These are phyloP conservation scores for Lepidocolaptes lacrymiger DNA, from an alignment of 2,797 vertebrate genomes.

Conservation along the genomic window DNA sequence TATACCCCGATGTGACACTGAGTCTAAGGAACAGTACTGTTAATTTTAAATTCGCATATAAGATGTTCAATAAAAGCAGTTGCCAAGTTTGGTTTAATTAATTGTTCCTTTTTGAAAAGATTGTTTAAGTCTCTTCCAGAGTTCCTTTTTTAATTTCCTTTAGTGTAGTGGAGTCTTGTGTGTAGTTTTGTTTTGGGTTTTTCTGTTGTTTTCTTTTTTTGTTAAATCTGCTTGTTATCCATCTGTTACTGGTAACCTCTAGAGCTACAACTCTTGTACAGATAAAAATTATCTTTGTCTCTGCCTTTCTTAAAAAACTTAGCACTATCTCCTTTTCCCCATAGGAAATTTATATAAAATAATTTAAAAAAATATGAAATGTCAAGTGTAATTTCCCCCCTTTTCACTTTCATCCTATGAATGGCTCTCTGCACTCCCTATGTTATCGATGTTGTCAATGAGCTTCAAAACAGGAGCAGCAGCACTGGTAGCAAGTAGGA, in stretches of 20 bases:
- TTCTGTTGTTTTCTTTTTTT: neutral
- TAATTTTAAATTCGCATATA: neutral
- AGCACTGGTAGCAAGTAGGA: neutral
- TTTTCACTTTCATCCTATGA: neutral
- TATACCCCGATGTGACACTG: neutral
- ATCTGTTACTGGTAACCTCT: neutral
- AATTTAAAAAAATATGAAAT: rapidly evolving
- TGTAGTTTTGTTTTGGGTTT: neutral
- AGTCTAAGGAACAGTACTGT: neutral
- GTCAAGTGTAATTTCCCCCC: neutral
- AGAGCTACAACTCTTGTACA: neutral
- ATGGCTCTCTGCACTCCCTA: neutral
- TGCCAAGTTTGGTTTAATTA: neutral
- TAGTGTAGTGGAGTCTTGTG: neutral
- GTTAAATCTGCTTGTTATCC: neutral
- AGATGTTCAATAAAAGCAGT: neutral
- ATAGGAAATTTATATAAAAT: neutral
- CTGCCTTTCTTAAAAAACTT: neutral
- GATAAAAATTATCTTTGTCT: neutral
- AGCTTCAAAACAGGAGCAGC: neutral
- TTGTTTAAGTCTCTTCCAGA: neutral
- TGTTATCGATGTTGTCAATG: neutral
- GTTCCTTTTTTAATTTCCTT: neutral
- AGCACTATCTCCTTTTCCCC: neutral
- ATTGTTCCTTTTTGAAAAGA: neutral